These are phyloP conservation scores for Spea hammondii DNA, from an alignment of 2,797 vertebrate species.

Conservation along the genomic window DNA sequence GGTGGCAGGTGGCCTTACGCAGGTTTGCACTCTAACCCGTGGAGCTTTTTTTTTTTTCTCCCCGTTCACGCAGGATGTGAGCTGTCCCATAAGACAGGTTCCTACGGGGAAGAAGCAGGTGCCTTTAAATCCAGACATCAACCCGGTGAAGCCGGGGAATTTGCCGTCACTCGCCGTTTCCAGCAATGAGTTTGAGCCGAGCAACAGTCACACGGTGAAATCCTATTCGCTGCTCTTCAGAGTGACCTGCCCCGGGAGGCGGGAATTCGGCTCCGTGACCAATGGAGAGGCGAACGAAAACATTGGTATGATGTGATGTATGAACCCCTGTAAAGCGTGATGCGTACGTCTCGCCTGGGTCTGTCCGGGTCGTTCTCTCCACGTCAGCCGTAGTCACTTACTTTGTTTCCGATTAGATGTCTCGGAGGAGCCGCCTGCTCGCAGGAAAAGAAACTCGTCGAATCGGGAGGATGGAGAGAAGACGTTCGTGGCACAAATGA, in stretches of 20 bases:
- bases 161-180: constrained; percentile 94
- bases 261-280: constrained; percentile 83
- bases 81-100: constrained; percentile 98
- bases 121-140: constrained; percentile 98
- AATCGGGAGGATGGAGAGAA: constrained; percentile 88
- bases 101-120: constrained; percentile 99
- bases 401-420: constrained; percentile 75
- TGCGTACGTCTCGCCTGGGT: too few species aligned
- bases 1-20: not conserved
- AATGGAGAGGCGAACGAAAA: constrained; percentile 95
- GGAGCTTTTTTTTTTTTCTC: not conserved
- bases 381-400: not conserved
- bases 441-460: constrained; percentile 85
- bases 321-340: not conserved
- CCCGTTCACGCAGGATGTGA: constrained; percentile 84
- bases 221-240: constrained; percentile 97
- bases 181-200: constrained; percentile 98
- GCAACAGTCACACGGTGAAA: constrained; percentile 99
- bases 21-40: too few species aligned
- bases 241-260: constrained; percentile 88
- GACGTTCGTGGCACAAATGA: constrained; percentile 95
- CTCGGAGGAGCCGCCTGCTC: constrained; percentile 79
- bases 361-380: too few species aligned
- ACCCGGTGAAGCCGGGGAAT: constrained; percentile 90
- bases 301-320: constrained; percentile 73